Conservation (phyloP, 2,797 vertebrate genomes). For the Chelonia mydas region DNA sequence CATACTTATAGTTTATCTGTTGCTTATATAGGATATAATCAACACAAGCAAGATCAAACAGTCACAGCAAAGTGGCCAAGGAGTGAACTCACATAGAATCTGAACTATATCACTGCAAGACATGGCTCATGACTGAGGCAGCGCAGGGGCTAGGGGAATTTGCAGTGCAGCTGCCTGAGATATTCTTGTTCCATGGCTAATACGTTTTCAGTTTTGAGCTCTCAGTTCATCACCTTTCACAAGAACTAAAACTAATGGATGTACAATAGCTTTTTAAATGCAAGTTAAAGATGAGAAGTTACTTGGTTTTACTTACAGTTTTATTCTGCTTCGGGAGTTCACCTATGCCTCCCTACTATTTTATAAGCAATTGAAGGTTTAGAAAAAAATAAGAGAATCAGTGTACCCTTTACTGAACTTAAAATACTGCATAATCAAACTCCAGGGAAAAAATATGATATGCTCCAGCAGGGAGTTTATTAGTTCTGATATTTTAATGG, state of each 20-base stretch:
- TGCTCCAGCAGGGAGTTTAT: slow-evolving; percentile 1
- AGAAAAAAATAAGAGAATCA: not conserved
- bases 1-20: not conserved
- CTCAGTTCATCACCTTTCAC: not conserved
- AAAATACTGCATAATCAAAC: not conserved
- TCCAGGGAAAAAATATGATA: not conserved
- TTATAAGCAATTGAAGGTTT: not conserved
- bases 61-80: not conserved
- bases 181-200: accelerated
- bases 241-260: not conserved
- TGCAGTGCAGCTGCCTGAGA: accelerated
- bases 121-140: not conserved
- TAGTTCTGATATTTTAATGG: slow-evolving; percentile 44
- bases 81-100: not conserved
- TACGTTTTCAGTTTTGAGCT: not conserved
- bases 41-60: not conserved
- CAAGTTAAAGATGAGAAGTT: not conserved
- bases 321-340: not conserved
- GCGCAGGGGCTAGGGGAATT: not conserved
- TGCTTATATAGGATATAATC: not conserved
- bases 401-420: not conserved
- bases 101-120: not conserved
- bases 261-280: not conserved
- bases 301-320: not conserved
- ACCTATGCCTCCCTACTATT: not conserved